Conservation (phyloP, 2,113 vertebrate genomes). For the Setophaga coronata region DNA sequence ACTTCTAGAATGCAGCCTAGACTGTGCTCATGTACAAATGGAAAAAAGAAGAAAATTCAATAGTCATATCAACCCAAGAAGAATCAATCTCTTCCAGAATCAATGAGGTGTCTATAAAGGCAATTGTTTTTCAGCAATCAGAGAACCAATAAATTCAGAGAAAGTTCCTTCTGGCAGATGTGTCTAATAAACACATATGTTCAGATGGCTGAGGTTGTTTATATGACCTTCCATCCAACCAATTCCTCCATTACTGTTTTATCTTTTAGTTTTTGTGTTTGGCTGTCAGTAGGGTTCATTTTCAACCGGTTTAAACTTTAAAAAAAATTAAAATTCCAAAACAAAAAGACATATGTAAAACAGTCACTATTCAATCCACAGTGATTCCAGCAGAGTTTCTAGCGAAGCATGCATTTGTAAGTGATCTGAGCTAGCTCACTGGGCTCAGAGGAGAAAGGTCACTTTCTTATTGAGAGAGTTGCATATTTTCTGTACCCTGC, state of each 20-base stretch:
- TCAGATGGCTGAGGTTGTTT: background rate
- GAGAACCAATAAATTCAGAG: background rate
- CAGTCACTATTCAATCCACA: background rate
- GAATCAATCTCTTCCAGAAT: background rate
- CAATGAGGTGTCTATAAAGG: background rate
- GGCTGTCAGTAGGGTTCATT: background rate
- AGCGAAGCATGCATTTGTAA: background rate
- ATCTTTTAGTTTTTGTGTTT: background rate
- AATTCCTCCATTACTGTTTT: background rate
- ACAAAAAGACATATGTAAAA: background rate
- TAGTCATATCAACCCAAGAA: background rate
- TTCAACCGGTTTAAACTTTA: background rate
- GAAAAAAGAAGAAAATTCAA: background rate
- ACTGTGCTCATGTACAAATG: background rate
- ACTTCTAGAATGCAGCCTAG: background rate
- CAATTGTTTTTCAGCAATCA: background rate
- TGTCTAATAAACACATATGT: background rate
- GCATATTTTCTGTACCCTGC: background rate
- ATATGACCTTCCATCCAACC: rapidly evolving
- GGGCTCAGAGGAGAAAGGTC: background rate
- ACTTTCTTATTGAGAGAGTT: background rate
- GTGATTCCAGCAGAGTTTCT: background rate
- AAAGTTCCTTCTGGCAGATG: background rate
- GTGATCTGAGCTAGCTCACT: background rate
- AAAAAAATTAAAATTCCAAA: background rate